phyloP scores from a whole-genome alignment of 1,140 invertebrate species.

The Sarcophaga peregrina region DNA sequence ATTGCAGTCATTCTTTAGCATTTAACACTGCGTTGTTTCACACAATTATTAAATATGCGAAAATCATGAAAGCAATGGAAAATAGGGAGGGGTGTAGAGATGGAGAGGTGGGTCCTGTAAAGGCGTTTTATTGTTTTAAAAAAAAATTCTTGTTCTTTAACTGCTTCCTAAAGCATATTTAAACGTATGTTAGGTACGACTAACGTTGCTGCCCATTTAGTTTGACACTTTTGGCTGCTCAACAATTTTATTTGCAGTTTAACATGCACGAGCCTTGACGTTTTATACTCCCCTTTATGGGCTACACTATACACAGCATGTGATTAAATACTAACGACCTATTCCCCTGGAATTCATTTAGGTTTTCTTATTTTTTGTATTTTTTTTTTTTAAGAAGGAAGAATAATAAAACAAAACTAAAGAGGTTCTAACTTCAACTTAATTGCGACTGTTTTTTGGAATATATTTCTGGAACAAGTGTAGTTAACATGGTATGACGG shows the following conservation, averaged over 20 bases:
- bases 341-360: neutral
- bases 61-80: neutral
- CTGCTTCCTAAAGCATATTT: neutral
- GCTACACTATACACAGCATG: constrained; percentile 26
- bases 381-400: too few species aligned
- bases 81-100: too few species aligned
- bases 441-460: too few species aligned
- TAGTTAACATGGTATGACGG: too few species aligned
- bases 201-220: constrained; percentile 17
- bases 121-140: neutral
- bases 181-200: neutral
- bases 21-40: neutral
- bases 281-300: neutral
- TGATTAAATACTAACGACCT: neutral
- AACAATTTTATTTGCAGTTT: constrained; percentile 30
- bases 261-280: neutral
- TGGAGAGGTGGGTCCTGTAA: too few species aligned
- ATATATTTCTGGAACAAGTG: too few species aligned
- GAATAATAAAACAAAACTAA: too few species aligned
- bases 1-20: too few species aligned
- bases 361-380: too few species aligned
- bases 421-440: too few species aligned
- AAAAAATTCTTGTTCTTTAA: neutral
- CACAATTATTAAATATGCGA: constrained; percentile 35
- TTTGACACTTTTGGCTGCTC: constrained; percentile 34